Percentiles rank a stretch among this genome's conserved stretches.
Conservation (phyloP, 1,140 invertebrate species). For the Proctacanthus coquilletti region DNA sequence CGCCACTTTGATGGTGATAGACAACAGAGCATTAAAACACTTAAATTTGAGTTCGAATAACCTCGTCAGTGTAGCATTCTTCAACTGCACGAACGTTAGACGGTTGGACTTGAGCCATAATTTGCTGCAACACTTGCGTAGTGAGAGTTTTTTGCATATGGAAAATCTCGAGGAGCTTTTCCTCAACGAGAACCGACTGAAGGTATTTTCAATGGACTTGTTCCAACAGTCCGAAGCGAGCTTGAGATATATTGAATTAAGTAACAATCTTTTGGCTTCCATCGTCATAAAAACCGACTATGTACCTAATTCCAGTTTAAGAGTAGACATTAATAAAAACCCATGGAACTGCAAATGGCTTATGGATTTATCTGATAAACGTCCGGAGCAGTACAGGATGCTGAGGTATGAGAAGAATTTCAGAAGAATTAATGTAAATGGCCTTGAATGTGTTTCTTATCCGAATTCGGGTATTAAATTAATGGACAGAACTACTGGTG, state of each 20-base stretch:
- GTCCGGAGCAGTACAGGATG: conserved; percentile 19
- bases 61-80: background rate
- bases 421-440: conserved; percentile 26
- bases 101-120: background rate
- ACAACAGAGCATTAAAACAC: background rate
- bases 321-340: conserved; percentile 9
- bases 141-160: background rate
- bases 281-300: background rate
- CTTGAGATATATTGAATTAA: background rate
- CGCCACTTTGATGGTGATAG: background rate
- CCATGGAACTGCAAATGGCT: conserved; percentile 27
- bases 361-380: conserved; percentile 16
- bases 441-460: conserved; percentile 14
- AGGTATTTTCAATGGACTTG: background rate
- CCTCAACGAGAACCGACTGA: background rate
- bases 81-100: background rate
- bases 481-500: conserved; percentile 7
- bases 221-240: background rate
- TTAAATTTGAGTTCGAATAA: background rate
- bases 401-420: conserved; percentile 25
- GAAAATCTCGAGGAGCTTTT: background rate
- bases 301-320: background rate
- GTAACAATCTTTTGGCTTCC: background rate
- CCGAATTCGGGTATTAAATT: conserved; percentile 3
- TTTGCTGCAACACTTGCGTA: background rate